Evolutionary conservation across 2,113 vertebrate genomes (phyloP).

Genomic region (Lycaon pictus): DNA sequence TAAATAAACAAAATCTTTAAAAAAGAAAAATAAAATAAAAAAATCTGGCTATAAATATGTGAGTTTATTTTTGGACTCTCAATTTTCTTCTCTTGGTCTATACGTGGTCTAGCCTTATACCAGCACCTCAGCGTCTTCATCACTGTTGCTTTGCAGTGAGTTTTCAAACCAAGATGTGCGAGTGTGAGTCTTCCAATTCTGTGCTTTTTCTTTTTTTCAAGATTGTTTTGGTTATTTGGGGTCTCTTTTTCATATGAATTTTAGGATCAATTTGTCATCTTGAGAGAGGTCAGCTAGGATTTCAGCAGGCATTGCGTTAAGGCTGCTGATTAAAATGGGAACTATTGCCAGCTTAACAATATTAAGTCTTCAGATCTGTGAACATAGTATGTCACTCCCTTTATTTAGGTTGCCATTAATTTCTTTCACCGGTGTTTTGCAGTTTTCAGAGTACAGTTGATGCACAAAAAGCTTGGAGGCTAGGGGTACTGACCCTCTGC

Average conservation of each 20-base stretch:
- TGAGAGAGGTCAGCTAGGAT: background rate
- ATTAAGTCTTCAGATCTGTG: background rate
- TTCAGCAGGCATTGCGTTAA: background rate
- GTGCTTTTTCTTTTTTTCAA: background rate
- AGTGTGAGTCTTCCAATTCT: background rate
- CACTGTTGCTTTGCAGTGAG: background rate
- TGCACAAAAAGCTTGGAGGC: no score
- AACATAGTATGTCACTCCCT: background rate
- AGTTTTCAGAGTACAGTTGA: background rate
- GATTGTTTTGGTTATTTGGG: background rate
- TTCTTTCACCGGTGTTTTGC: background rate
- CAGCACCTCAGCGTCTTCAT: background rate
- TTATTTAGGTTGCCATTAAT: background rate
- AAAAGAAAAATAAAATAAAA: no score
- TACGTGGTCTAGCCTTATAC: background rate
- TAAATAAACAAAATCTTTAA: no score
- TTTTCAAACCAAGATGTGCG: background rate
- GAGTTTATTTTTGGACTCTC: no score
- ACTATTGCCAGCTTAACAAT: background rate
- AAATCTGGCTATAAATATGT: no score
- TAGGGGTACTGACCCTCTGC: no score
- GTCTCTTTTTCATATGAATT: background rate
- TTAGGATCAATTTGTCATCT: background rate
- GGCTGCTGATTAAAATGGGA: background rate
- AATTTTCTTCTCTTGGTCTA: no score